Percentiles rank a stretch among this genome's conserved stretches.
Conservation (phyloP, 2,888 invertebrate species). For the Theodoxus fluviatilis region DNA sequence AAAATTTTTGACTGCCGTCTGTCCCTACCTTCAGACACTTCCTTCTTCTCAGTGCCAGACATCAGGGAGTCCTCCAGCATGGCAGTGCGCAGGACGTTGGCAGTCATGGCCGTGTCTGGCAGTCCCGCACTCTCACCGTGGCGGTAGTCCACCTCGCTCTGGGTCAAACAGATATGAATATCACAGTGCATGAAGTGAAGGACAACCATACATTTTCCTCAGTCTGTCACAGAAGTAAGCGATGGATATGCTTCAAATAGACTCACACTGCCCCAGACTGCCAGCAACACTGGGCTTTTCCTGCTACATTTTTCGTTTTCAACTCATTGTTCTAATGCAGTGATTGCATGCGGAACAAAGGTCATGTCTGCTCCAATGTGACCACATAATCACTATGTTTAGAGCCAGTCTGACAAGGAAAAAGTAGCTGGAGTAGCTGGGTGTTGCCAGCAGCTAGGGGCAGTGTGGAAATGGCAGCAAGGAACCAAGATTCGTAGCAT, state of each 20-base stretch:
- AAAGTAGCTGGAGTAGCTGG: too few relatives aligned
- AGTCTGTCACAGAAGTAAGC: not conserved
- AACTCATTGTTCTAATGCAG: too few relatives aligned
- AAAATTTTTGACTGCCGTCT: not conserved
- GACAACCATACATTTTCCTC: not conserved
- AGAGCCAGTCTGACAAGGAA: too few relatives aligned
- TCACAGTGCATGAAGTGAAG: not conserved
- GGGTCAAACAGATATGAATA: not conserved
- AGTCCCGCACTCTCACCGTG: slow-evolving; percentile 29
- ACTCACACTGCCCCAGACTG: too few relatives aligned
- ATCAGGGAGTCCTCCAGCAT: slow-evolving; percentile 60
- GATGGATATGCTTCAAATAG: not conserved
- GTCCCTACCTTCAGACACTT: slow-evolving; percentile 49
- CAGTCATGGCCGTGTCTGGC: slow-evolving; percentile 39
- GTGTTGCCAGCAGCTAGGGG: too few relatives aligned
- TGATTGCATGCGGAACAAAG: too few relatives aligned
- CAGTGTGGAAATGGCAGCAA: too few relatives aligned
- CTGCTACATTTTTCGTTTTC: too few relatives aligned
- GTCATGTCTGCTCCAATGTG: too few relatives aligned
- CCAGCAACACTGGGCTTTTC: too few relatives aligned
- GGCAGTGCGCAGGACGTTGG: slow-evolving; percentile 55
- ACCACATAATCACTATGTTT: too few relatives aligned
- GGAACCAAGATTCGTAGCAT: too few relatives aligned
- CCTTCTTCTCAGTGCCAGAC: slow-evolving; percentile 50
- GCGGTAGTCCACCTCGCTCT: slow-evolving; percentile 43